Base-by-base conservation (phyloP, 1,140 invertebrate species). In the Drosophila sturtevanti region DNA sequence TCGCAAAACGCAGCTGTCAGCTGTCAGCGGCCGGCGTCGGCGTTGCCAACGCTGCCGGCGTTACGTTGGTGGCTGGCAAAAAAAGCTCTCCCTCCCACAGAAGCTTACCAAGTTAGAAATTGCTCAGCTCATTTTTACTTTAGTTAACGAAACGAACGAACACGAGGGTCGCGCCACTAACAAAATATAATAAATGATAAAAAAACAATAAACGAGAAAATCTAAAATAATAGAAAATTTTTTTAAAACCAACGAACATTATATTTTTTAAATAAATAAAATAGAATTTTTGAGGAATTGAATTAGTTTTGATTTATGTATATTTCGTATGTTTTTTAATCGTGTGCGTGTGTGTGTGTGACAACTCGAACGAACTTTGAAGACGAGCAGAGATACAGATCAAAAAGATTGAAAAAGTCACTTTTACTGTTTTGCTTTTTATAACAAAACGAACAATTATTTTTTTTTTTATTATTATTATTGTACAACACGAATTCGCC, bases 61-160 rank as follows among this genome's bases (percentile, higher is more conserved):
- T 44, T 44, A 18, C 41, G 41, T 44, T 18, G 27, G 38, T 66
- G 63, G 44, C 68, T 63, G 73, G 73, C 31, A 35, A 21, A 18
- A 24, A 77, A 81, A 75, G 82, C 82, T 78, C 64, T 64, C 60
- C 59, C 62, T 48, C 58, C 60, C 59, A 63, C 51, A 65, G 68
- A 34, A 31, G 56, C 51, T 64, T 35, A 24, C n/a, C 16, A 22
- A 75, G 72, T 62, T 66, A 87, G 78, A 74, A 68, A 66, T 71
- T 76, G 56, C 68, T 63, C 31, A 62, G 67, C 77, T 86, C 82
- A 86, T 76, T 86, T 75, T 82, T 77, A 86, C 65, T 86, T 86
- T 86, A 86, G 82, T 86, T 72, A 89, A 86, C 82, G 82, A 87
- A 86, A 82, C 82, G 82, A 86, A 86, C 82, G 84, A 86, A 84